Base-by-base conservation (phyloP, 2,797 vertebrate species). In the Rhinoraja longicauda region DNA sequence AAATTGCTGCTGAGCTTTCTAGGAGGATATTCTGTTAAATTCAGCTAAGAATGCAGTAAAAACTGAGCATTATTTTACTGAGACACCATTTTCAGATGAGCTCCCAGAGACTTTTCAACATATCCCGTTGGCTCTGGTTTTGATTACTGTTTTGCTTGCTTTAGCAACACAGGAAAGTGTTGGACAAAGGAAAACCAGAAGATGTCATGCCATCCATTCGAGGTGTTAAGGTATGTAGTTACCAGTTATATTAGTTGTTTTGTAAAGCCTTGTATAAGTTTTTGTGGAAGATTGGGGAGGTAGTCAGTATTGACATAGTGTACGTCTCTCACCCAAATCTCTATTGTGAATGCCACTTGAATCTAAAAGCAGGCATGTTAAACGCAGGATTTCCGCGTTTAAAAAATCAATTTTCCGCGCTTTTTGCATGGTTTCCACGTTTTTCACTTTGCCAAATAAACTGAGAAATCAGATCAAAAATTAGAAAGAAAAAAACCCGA, bases 101-200 rank as follows among this genome's bases (percentile, higher is more conserved):
- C 3, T 17, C 36, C 62, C 26, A 5, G 67, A 39, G 3, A 10
- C 91, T 75, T 21, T 32, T 90, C 7, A 70, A 39, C n/a, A 29
- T 36, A 15, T 26, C 4, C 13, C n/a, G 10, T 26, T 70, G 13
- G 17, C 24, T 72, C 21, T 53, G 67, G 21, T 73, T 91, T 73
- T n/a, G 10, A 26, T 73, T 24, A 73, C 21, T 94, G 95, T 5
- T 39, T 29, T 32, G 88, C 95, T 0, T 64, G 1, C 97, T 96
- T 93, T 93, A 99, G 99, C 99, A 99, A 99, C 99, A 99, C 97
- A 98, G 99, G 95, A 99, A 99, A 96, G 99, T 99, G 36, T 95
- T 99, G 96, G 99, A 99, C 95, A 99, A 99, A 97, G 99, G 99
- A 95, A 99, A 99, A 97, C 99, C 99, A n/a, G 99, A 99, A 7